Conservation (phyloP, 1,140 invertebrate species). For the Cataglyphis hispanica region DNA sequence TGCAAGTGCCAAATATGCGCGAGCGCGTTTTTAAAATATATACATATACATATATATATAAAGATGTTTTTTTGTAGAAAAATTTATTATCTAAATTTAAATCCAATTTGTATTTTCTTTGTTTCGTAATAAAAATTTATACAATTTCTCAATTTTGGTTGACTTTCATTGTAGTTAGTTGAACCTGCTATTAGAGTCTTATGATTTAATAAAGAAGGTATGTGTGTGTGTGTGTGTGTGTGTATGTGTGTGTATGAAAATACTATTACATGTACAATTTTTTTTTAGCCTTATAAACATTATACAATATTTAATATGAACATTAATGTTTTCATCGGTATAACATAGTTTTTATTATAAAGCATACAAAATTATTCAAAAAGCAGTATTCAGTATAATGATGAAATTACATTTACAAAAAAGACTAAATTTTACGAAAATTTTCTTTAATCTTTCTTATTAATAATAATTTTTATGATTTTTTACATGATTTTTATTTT, state of each 20-base stretch:
- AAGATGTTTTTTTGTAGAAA: constrained; percentile 10
- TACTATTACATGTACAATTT: no score
- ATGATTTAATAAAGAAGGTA: background rate
- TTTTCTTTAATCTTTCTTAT: background rate
- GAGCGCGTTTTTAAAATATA: background rate
- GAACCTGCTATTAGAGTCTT: constrained; percentile 69
- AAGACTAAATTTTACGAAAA: background rate
- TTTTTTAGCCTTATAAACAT: background rate
- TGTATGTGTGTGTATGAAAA: background rate
- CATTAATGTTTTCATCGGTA: background rate
- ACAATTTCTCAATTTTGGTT: constrained; percentile 69
- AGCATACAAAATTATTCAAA: constrained; percentile 26
- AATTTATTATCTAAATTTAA: constrained; percentile 17
- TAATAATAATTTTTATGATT: background rate
- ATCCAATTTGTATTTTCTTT: constrained; percentile 62
- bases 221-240: no score
- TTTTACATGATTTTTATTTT: background rate
- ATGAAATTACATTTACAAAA: background rate
- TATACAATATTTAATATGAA: background rate
- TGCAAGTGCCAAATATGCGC: constrained; percentile 21
- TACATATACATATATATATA: background rate
- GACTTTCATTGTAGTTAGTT: constrained; percentile 81
- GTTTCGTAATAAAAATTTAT: constrained; percentile 77
- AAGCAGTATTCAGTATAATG: background rate
- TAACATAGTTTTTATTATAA: constrained; percentile 57